phyloP scores from a whole-genome alignment of 2,888 invertebrate species.

The Antheraea assamensis region DNA sequence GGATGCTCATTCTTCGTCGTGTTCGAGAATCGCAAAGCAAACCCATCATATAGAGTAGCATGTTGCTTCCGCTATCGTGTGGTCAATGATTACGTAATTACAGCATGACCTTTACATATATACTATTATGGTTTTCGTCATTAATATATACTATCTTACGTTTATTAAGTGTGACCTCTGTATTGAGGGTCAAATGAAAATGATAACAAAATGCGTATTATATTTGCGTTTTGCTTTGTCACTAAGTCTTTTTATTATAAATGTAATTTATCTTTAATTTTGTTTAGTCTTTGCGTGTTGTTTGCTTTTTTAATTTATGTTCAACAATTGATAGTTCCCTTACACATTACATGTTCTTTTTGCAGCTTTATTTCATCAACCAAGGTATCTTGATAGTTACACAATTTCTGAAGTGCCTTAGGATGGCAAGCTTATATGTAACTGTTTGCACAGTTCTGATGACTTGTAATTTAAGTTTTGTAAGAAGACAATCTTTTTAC shows the following conservation, averaged over 20 bases:
- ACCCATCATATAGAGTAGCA: background rate
- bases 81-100: background rate
- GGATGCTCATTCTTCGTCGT: background rate
- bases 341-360: too few relatives aligned
- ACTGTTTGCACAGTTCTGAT: too few relatives aligned
- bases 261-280: too few relatives aligned
- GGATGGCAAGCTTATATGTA: too few relatives aligned
- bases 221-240: background rate
- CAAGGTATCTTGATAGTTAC: too few relatives aligned
- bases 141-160: background rate
- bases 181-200: background rate
- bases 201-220: background rate
- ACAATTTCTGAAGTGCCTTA: too few relatives aligned
- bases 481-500: too few relatives aligned
- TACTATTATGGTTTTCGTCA: background rate
- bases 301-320: too few relatives aligned
- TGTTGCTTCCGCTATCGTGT: constrained; percentile 2
- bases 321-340: too few relatives aligned
- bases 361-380: too few relatives aligned
- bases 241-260: background rate
- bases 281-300: too few relatives aligned
- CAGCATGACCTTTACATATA: background rate
- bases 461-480: too few relatives aligned
- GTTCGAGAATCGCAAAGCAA: background rate
- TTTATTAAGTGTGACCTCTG: background rate